These are phyloP conservation scores for Triops cancriformis DNA, from an alignment of 1,140 invertebrate genomes.

Conservation along the genomic window DNA sequence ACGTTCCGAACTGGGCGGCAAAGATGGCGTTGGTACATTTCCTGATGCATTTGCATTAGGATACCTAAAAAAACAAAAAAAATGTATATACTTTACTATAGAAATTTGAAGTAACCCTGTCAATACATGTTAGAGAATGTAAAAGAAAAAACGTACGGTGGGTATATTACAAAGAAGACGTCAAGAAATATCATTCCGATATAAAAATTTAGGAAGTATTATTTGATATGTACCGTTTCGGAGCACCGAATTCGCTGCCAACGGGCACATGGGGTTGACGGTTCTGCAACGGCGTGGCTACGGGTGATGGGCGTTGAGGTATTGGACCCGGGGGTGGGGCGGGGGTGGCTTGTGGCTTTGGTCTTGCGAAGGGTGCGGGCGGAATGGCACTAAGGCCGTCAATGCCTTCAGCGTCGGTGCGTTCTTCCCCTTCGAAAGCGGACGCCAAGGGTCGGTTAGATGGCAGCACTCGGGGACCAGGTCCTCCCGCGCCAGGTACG, in stretches of 20 bases:
- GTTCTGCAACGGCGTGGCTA: background rate
- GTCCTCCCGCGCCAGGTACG: background rate
- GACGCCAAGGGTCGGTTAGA: background rate
- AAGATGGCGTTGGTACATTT: background rate
- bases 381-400: background rate
- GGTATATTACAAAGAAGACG: background rate
- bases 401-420: background rate
- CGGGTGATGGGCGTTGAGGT: background rate
- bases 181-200: background rate
- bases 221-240: background rate
- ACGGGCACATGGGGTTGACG: constrained; percentile 22
- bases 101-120: too few species aligned
- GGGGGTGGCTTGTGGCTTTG: background rate
- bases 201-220: too few species aligned
- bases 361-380: background rate
- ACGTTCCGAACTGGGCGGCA: constrained; percentile 24
- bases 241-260: constrained; percentile 25
- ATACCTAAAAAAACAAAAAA: background rate
- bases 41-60: background rate
- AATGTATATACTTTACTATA: background rate
- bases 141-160: too few species aligned
- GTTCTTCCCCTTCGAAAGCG: background rate
- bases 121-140: too few species aligned
- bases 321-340: background rate
- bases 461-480: background rate